Evolutionary conservation across 2,888 invertebrate genomes (phyloP).

Genomic region (Lottia scabra): DNA sequence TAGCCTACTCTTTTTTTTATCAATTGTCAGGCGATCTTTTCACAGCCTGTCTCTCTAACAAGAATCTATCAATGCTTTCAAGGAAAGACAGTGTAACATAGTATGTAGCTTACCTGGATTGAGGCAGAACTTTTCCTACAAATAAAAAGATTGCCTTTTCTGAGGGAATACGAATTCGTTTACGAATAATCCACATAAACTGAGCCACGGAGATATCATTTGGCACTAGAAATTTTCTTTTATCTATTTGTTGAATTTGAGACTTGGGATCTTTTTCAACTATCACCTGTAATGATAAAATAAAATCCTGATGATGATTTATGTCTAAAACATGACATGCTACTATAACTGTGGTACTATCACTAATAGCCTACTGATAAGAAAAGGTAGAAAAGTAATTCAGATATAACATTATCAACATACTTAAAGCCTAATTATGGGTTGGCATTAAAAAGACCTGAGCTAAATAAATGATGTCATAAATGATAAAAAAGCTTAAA

Average conservation of each 20-base stretch:
- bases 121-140: conserved; percentile 70
- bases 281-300: conserved; percentile 65
- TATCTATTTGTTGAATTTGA: conserved; percentile 69
- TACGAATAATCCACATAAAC: conserved; percentile 72
- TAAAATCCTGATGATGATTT: background rate
- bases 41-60: too few relatives aligned
- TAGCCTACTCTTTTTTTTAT: too few relatives aligned
- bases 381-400: too few relatives aligned
- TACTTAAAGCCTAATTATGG: too few relatives aligned
- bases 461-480: too few relatives aligned
- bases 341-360: too few relatives aligned
- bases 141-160: conserved; percentile 71
- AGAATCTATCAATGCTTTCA: background rate
- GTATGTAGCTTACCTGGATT: conserved; percentile 68
- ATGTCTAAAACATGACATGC: too few relatives aligned
- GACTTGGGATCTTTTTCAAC: conserved; percentile 70
- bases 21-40: too few relatives aligned
- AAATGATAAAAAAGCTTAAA: too few relatives aligned
- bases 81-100: background rate
- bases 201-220: conserved; percentile 71
- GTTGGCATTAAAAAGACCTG: too few relatives aligned
- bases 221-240: conserved; percentile 71
- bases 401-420: too few relatives aligned
- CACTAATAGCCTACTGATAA: too few relatives aligned
- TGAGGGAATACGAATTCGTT: conserved; percentile 69